phyloP scores from a whole-genome alignment of 1,140 invertebrate genomes.

The Chironomus striatipennis region DNA sequence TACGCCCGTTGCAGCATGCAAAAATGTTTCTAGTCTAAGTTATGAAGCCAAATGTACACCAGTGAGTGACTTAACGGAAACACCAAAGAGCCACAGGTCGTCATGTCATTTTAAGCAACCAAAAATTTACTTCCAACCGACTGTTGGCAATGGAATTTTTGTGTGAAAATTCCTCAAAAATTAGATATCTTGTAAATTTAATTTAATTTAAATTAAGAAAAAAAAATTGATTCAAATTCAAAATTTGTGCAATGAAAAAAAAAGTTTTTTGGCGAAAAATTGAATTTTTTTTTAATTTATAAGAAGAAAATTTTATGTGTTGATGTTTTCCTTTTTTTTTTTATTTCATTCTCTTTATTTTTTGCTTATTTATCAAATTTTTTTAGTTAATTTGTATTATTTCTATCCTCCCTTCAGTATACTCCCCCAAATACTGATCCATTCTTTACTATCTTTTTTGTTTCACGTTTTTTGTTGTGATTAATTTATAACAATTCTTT shows the following conservation, averaged over 20 bases:
- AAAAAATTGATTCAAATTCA: background rate
- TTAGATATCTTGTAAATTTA: background rate
- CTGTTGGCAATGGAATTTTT: background rate
- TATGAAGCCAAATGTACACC: background rate
- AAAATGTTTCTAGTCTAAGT: background rate
- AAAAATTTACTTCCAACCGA: background rate
- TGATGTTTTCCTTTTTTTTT: background rate
- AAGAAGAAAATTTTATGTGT: background rate
- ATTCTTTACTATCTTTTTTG: background rate
- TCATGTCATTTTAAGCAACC: slow-evolving; percentile 17
- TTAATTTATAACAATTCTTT: background rate
- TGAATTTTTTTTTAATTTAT: background rate
- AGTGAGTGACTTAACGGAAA: slow-evolving; percentile 2
- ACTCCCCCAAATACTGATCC: too few species aligned
- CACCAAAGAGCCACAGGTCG: background rate
- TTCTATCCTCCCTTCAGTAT: background rate
- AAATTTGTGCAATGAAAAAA: background rate
- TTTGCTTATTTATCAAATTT: background rate
- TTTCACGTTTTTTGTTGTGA: slow-evolving; percentile 8
- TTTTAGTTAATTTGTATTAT: background rate
- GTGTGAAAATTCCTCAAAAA: background rate
- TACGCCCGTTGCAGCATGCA: background rate
- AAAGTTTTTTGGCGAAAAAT: background rate
- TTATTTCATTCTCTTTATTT: background rate
- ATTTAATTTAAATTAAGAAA: background rate